phyloP scores from a whole-genome alignment of 2,113 vertebrate genomes.

The Brachionichthys hirsutus region DNA sequence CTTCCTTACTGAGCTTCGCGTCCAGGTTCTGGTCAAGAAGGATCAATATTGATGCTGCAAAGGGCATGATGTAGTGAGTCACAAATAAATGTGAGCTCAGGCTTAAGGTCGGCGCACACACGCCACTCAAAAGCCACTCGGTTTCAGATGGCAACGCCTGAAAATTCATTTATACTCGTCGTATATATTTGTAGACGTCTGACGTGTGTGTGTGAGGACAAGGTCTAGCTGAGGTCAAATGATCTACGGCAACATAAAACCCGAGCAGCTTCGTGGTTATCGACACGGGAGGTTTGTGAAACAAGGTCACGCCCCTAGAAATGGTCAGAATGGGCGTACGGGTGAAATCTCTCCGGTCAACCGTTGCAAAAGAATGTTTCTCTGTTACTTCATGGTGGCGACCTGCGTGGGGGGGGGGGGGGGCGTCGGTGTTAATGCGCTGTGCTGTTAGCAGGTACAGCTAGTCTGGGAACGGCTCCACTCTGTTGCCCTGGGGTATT shows the following conservation, averaged over 20 bases:
- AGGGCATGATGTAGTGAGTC: constrained; percentile 14
- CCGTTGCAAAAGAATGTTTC: background rate
- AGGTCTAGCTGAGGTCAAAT: background rate
- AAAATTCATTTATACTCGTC: background rate
- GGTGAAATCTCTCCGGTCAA: background rate
- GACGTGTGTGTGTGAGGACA: background rate
- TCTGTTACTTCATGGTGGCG: constrained; percentile 4
- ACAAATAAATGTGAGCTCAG: constrained; percentile 2
- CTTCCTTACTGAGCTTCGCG: constrained; percentile 6
- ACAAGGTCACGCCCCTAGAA: background rate
- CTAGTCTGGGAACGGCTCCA: constrained; percentile 3
- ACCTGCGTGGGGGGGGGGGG: constrained; percentile 11
- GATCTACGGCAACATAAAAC: background rate
- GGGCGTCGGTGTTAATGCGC: background rate
- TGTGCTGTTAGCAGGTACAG: background rate
- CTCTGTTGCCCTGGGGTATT: constrained; percentile 2
- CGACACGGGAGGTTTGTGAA: background rate
- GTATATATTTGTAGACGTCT: background rate
- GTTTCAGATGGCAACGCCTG: constrained; percentile 1
- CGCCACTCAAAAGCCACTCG: constrained; percentile 5
- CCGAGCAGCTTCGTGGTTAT: background rate
- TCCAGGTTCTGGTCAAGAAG: background rate
- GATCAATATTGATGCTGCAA: constrained; percentile 14
- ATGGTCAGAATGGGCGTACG: background rate
- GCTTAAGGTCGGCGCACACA: constrained; percentile 15